phyloP scores from a whole-genome alignment of 2,797 vertebrate genomes.

The Balearica regulorum region DNA sequence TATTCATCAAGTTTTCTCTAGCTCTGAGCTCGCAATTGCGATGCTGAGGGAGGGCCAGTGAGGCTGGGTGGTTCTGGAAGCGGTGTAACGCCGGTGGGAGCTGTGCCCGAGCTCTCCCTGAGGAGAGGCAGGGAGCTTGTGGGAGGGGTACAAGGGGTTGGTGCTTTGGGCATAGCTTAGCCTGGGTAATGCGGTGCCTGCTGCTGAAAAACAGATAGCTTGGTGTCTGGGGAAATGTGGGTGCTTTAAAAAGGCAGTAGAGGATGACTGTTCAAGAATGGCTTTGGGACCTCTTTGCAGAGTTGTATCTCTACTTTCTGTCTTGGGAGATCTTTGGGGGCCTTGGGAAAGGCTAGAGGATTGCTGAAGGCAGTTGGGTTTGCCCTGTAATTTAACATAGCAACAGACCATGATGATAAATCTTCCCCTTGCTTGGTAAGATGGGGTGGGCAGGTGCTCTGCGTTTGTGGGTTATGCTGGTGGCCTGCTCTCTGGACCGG shows the following conservation, averaged over 20 bases:
- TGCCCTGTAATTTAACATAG: background rate
- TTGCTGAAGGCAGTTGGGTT: background rate
- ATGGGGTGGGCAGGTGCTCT: background rate
- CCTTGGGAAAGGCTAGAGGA: background rate
- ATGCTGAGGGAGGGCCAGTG: no score
- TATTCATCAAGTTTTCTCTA: background rate
- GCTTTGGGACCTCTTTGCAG: background rate
- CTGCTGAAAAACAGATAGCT: background rate
- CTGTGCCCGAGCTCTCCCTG: background rate
- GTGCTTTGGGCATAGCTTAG: background rate
- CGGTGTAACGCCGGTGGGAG: background rate
- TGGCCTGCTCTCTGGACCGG: background rate
- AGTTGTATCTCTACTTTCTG: no score
- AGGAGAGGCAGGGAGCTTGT: no score
- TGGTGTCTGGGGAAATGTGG: background rate
- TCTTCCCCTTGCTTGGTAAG: background rate
- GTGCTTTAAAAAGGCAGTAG: background rate
- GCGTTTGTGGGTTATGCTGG: background rate
- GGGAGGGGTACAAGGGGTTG: background rate
- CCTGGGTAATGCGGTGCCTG: no score
- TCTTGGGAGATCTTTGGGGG: background rate
- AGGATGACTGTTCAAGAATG: background rate
- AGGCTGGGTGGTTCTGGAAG: background rate
- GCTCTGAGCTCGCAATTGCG: fast-evolving
- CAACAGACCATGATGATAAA: background rate